Evolutionary conservation across 2,113 vertebrate species (phyloP).

Genomic region (Pluvialis apricaria): DNA sequence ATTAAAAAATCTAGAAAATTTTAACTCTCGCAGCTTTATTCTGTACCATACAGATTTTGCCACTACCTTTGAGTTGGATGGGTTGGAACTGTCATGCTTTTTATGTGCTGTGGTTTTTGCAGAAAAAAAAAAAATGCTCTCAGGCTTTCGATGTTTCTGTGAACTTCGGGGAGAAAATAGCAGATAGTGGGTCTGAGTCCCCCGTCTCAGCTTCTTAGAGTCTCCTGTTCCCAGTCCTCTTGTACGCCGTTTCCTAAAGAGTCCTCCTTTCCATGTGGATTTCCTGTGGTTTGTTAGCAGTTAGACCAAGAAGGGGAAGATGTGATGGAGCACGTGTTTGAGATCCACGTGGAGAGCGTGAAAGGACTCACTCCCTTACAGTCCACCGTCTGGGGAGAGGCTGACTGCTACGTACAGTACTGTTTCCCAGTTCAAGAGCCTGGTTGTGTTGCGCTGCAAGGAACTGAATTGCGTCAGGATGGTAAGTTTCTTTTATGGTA

Average conservation of each 20-base stretch:
- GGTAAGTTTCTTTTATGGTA: constrained; percentile 63
- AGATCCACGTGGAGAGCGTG: constrained; percentile 81
- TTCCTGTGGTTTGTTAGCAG: constrained; percentile 38
- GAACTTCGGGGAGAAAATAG: neutral
- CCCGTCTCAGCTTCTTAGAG: neutral
- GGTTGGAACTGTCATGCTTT: neutral
- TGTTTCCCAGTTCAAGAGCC: constrained; percentile 82
- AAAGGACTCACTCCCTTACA: constrained; percentile 87
- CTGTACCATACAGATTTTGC: neutral
- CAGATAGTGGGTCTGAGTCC: neutral
- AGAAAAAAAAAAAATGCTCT: neutral
- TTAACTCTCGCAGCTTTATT: neutral
- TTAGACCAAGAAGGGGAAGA: constrained; percentile 17
- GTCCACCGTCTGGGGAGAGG: constrained; percentile 94
- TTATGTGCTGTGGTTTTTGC: neutral
- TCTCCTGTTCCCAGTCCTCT: neutral
- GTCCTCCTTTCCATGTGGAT: neutral
- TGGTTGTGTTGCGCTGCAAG: neutral
- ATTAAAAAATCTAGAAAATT: neutral
- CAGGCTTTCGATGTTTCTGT: neutral
- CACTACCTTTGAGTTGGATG: neutral
- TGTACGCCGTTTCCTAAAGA: too few relatives aligned
- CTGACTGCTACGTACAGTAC: constrained; percentile 95
- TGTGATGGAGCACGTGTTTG: constrained; percentile 86
- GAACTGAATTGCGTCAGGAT: constrained; percentile 56